A percentile compares a stretch with the other conserved stretches of the same genome.
These are phyloP conservation scores for Muscicapa striata DNA, from an alignment of 2,797 vertebrate species.

Conservation along the genomic window DNA sequence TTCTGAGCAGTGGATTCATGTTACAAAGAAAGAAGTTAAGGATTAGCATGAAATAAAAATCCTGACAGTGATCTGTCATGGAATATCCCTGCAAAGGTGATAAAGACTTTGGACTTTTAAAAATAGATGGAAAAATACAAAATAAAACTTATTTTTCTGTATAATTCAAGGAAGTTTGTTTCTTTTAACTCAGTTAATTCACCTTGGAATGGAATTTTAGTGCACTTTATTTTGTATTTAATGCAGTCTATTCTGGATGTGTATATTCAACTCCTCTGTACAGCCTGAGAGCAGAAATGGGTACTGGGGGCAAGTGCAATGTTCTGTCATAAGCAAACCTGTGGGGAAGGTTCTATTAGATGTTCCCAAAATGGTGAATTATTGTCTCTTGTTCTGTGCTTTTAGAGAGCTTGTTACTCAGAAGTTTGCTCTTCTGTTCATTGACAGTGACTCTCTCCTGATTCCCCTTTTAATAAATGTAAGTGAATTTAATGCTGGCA, in stretches of 20 bases:
- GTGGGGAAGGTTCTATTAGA: not conserved
- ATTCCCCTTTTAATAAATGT: not conserved
- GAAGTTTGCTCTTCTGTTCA: not conserved
- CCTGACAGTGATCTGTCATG: not conserved
- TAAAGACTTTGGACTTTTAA: not conserved
- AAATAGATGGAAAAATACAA: not conserved
- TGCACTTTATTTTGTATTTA: slow-evolving; percentile 63
- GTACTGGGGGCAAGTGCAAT: not conserved
- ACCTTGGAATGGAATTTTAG: slow-evolving; percentile 40
- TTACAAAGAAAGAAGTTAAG: not conserved
- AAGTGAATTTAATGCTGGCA: not conserved
- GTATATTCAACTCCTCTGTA: not conserved
- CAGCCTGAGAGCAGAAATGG: slow-evolving; percentile 37
- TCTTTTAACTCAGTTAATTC: slow-evolving; percentile 61
- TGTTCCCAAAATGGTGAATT: not conserved
- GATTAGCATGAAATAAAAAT: not conserved
- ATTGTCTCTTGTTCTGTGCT: not conserved
- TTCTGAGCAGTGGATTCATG: not conserved
- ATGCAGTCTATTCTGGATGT: slow-evolving; percentile 42
- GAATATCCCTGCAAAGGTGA: not conserved
- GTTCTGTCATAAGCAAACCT: slow-evolving; percentile 26
- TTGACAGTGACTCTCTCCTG: not conserved
- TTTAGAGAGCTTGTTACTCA: not conserved
- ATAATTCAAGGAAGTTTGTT: slow-evolving; percentile 23
- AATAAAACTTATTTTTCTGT: not conserved